Evolutionary conservation across 2,888 invertebrate genomes (phyloP), one percentile per base, ranked within the genome.

Genomic region (Ceramica pisi): DNA sequence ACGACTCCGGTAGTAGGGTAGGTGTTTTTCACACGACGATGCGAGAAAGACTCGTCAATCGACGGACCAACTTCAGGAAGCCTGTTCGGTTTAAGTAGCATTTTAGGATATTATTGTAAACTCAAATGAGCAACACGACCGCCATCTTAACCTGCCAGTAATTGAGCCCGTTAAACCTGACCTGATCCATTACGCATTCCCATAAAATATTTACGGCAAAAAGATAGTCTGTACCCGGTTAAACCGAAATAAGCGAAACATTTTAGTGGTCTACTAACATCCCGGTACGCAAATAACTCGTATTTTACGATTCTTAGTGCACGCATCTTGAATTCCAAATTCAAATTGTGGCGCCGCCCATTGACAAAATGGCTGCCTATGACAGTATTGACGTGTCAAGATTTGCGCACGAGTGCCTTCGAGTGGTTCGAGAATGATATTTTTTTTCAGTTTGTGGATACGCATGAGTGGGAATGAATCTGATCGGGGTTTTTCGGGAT

Each of bases 281-380:
- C 60, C 76, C 77, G 67, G 79, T 84, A 88, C 72, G 86, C 86
- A 87, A 87, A 87, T 88, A 85, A 77, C 83, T 82, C 67, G 77
- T 80, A 80, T 84, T 88, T 87, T 82, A 83, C 84, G 83, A 74
- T 74, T 81, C 56, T 48, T 61, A 56, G 66, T 67, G 72, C 74
- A 84, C 87, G 83, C 67, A 60, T 51, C 53, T 64, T 48, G 88
- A 87, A 85, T 87, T 71, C 71, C 71, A 79, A 79, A 73, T 26
- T 26, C 26, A 26, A 31, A 31, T 5, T 68, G 69, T 56, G 64
- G 48, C 50, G 23, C 10, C 51, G 44, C 23, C 50, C 26, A 48
- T 78, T 50, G 60, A 61, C 44, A 62, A 60, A 66, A 73, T 59
- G 55, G 56, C 69, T 71, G 65, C 55, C 23, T 67, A 71, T 81